These are phyloP conservation scores for Dasyprocta punctata DNA, from an alignment of 2,113 vertebrate genomes.

Conservation along the genomic window DNA sequence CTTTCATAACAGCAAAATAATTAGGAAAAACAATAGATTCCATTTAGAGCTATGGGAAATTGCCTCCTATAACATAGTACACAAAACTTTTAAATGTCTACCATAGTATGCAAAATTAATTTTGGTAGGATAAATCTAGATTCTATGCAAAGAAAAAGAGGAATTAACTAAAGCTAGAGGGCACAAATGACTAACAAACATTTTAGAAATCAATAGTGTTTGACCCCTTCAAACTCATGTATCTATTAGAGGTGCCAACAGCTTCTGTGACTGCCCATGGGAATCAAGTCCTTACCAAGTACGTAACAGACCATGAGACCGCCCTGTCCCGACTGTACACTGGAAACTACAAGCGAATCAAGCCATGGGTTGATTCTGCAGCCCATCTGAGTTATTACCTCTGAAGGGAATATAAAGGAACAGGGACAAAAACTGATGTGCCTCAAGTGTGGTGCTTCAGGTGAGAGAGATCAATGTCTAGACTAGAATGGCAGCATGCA, in stretches of 20 bases:
- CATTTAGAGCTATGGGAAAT: background rate
- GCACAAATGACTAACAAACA: background rate
- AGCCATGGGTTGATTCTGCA: background rate
- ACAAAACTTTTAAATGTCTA: conserved; percentile 14
- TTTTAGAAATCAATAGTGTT: too few species aligned
- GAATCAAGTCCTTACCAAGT: too few species aligned
- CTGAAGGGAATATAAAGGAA: background rate
- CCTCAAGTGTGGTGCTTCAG: background rate
- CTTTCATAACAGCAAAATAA: background rate
- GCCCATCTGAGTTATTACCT: background rate
- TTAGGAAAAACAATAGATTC: background rate
- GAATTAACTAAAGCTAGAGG: background rate
- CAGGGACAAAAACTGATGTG: background rate
- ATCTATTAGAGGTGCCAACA: background rate
- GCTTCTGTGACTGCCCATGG: background rate
- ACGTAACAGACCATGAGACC: too few species aligned
- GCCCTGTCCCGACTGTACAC: background rate
- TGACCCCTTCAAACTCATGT: background rate
- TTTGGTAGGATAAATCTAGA: conserved; percentile 48
- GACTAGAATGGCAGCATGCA: background rate
- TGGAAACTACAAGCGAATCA: background rate
- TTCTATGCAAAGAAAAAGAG: background rate
- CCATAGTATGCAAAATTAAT: conserved; percentile 4
- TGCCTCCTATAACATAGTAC: background rate
- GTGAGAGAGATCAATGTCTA: background rate